Percentiles rank a stretch among this genome's conserved stretches.
Conservation (phyloP, 2,888 invertebrate genomes). For the Eupithecia tripunctaria region DNA sequence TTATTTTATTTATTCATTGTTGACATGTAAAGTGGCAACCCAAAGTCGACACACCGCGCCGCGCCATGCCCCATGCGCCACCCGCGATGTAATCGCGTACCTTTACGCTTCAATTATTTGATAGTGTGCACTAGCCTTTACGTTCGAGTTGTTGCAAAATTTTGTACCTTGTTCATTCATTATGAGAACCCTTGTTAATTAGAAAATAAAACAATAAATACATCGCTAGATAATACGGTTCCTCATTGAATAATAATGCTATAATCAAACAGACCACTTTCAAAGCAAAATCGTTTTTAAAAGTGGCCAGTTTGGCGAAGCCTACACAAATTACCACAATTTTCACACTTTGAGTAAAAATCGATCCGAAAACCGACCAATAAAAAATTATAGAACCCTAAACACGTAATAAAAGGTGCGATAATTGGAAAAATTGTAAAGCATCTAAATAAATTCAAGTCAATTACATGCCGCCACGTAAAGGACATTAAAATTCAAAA, state of each 20-base stretch:
- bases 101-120: constrained; percentile 57
- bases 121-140: constrained; percentile 43
- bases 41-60: constrained; percentile 47
- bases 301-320: not conserved
- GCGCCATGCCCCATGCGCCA: constrained; percentile 47
- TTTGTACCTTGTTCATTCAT: constrained; percentile 20
- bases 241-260: too few species aligned
- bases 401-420: constrained; percentile 26
- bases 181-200: constrained; percentile 6
- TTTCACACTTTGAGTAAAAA: not conserved
- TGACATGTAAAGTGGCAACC: constrained; percentile 17
- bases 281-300: not conserved
- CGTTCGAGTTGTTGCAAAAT: constrained; percentile 30
- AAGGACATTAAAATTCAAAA: constrained; percentile 46
- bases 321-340: not conserved
- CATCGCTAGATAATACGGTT: too few species aligned
- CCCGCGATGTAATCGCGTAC: constrained; percentile 50
- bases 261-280: too few species aligned
- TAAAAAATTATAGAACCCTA: constrained; percentile 27
- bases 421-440: constrained; percentile 31
- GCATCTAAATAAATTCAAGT: constrained; percentile 40
- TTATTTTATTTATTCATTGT: not conserved
- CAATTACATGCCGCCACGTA: constrained; percentile 44
- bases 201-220: not conserved
- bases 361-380: constrained; percentile 13